These are phyloP conservation scores for Ditylenchus dipsaci DNA, from an alignment of 1,140 invertebrate genomes.

Conservation along the genomic window DNA sequence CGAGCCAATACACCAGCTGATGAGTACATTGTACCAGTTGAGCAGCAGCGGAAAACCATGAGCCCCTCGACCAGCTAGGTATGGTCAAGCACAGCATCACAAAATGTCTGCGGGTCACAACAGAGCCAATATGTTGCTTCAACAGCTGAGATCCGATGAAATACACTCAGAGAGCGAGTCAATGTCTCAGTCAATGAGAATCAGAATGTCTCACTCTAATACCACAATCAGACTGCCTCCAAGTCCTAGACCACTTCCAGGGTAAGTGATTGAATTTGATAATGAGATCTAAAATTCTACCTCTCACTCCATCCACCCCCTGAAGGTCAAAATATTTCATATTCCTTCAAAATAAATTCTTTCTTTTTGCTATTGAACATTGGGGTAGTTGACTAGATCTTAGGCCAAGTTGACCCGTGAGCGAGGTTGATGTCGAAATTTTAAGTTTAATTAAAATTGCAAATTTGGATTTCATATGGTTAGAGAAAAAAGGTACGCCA, in stretches of 20 bases:
- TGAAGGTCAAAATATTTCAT: not conserved
- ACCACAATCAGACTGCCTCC: conserved; percentile 14
- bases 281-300: conserved; percentile 10
- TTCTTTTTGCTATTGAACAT: not conserved
- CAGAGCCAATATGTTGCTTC: conserved; percentile 42
- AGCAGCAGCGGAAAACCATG: not conserved
- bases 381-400: not conserved
- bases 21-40: not conserved
- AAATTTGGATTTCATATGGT: too few species aligned
- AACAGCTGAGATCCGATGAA: conserved; percentile 44
- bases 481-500: too few species aligned
- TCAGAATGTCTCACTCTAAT: not conserved
- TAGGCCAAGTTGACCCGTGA: not conserved
- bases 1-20: not conserved
- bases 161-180: conserved; percentile 28
- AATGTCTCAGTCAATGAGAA: conserved; percentile 13
- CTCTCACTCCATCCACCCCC: not conserved
- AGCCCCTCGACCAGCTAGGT: too few species aligned
- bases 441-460: too few species aligned
- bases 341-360: not conserved
- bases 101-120: conserved; percentile 11
- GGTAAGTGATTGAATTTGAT: conserved; percentile 20
- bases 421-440: too few species aligned
- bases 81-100: too few species aligned
- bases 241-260: conserved; percentile 1